phyloP scores from a whole-genome alignment of 2,113 vertebrate genomes.

The Hydrochoerus hydrochaeris region DNA sequence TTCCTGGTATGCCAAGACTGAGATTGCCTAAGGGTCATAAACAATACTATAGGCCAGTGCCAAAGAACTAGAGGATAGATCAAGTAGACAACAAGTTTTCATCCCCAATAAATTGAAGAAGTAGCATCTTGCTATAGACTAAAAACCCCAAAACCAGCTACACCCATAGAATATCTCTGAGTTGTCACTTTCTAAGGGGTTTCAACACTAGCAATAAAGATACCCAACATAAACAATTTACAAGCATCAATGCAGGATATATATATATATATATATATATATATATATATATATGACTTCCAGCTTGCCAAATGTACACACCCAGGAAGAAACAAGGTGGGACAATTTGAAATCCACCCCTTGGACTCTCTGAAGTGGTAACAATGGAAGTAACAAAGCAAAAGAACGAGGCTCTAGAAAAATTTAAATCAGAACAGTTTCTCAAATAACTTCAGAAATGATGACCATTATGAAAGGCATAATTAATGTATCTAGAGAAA shows the following conservation, averaged over 20 bases:
- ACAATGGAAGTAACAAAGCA: not conserved
- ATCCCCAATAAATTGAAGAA: not conserved
- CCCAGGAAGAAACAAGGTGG: not conserved
- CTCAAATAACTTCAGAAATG: not conserved
- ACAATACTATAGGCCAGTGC: not conserved
- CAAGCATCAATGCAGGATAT: too few species aligned
- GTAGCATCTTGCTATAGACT: not conserved
- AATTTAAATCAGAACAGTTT: not conserved
- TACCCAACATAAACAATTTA: not conserved
- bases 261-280: too few species aligned
- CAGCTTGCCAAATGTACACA: not conserved
- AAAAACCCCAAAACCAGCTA: not conserved
- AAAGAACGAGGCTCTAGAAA: not conserved
- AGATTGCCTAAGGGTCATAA: too few species aligned
- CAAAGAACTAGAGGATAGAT: not conserved
- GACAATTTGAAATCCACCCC: too few species aligned
- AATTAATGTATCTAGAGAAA: not conserved
- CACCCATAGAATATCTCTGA: not conserved
- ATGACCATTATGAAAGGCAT: not conserved
- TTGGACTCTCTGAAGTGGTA: not conserved
- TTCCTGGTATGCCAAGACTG: not conserved
- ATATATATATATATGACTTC: too few species aligned
- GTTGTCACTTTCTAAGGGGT: not conserved
- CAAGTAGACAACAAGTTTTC: not conserved
- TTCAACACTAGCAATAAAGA: not conserved